Evolutionary conservation across 2,797 vertebrate species (phyloP).

Genomic region (Kryptopterus vitreolus): DNA sequence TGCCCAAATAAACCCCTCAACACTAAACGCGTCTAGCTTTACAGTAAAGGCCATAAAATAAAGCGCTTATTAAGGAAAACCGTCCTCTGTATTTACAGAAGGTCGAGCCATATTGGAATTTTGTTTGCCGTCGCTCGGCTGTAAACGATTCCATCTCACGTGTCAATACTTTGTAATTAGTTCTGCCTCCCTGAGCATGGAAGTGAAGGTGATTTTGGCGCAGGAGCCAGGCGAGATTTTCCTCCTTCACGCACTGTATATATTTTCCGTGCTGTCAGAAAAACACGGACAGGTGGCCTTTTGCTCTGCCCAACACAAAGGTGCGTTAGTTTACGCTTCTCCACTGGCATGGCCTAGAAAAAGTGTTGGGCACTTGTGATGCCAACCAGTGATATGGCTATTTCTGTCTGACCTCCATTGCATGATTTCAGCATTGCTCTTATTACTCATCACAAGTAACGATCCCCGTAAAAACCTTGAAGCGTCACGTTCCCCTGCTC

Average conservation of each 20-base stretch:
- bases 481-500: neutral
- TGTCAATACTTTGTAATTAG: constrained; percentile 59
- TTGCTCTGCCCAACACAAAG: constrained; percentile 15
- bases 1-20: neutral
- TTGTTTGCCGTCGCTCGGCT: constrained; percentile 46
- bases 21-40: constrained; percentile 24
- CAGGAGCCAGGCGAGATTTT: constrained; percentile 37
- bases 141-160: constrained; percentile 48
- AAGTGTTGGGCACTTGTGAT: constrained; percentile 75
- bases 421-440: neutral
- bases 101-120: constrained; percentile 47
- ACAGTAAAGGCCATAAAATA: constrained; percentile 31
- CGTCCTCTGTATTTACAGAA: constrained; percentile 41
- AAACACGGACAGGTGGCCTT: constrained; percentile 12
- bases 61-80: constrained; percentile 49
- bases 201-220: constrained; percentile 31
- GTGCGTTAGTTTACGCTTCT: neutral
- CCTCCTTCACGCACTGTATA: constrained; percentile 39
- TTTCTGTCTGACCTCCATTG: constrained; percentile 52
- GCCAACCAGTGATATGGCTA: constrained; percentile 68
- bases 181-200: constrained; percentile 42
- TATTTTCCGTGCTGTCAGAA: constrained; percentile 36
- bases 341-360: constrained; percentile 31
- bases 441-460: constrained; percentile 4
- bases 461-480: neutral